These are phyloP conservation scores for Falco novaeseelandiae DNA, from an alignment of 2,797 vertebrate species.

Conservation along the genomic window DNA sequence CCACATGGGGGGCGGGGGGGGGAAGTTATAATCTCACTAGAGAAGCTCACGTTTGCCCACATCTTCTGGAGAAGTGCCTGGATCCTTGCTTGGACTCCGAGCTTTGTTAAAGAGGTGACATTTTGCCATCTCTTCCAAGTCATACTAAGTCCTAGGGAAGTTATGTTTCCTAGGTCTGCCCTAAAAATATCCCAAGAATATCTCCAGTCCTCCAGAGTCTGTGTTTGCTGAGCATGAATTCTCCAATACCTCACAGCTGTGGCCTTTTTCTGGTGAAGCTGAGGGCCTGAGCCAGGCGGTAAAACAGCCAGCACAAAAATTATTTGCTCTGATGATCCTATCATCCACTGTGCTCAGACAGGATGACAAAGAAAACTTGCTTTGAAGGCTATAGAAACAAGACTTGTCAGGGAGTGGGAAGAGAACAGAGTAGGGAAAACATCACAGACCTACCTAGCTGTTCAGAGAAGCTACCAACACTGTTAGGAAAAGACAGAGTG, in stretches of 20 bases:
- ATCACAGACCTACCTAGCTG: not conserved
- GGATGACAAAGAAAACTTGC: not conserved
- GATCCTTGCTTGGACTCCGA: not conserved
- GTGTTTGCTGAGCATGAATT: not conserved
- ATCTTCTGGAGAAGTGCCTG: not conserved
- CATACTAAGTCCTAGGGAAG: not conserved
- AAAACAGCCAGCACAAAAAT: not conserved
- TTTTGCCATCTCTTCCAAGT: not conserved
- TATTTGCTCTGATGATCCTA: not conserved
- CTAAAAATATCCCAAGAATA: not conserved
- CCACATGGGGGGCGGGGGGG: no score
- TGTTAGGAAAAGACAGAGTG: not conserved
- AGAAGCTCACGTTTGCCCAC: not conserved
- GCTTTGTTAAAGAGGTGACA: not conserved
- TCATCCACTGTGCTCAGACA: not conserved
- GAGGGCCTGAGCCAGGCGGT: not conserved
- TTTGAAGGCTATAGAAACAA: not conserved
- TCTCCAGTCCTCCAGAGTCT: not conserved
- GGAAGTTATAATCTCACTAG: not conserved
- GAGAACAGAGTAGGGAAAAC: not conserved
- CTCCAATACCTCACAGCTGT: not conserved
- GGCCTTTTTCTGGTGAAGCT: not conserved
- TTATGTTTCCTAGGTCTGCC: accelerated
- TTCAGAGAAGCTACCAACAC: not conserved
- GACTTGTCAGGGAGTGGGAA: not conserved